Evolutionary conservation across 2,797 vertebrate species (phyloP).

Genomic region (Dendrocincla fuliginosa): DNA sequence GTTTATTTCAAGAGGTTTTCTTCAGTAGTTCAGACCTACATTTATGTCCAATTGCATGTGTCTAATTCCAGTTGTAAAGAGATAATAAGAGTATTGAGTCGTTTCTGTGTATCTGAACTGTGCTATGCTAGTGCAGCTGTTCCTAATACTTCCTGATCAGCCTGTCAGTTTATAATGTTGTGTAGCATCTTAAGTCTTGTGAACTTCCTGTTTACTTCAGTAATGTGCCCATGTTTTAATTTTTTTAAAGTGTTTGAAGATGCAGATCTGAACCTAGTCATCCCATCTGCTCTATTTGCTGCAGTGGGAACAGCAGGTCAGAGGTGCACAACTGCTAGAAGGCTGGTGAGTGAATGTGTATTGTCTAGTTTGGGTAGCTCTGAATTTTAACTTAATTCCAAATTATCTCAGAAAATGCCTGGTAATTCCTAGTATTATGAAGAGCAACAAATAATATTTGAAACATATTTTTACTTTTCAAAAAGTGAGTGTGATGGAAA

Average conservation of each 20-base stretch:
- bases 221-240: neutral
- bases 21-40: neutral
- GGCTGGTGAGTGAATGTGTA: slow-evolving; percentile 79
- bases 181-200: neutral
- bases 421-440: neutral
- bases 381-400: neutral
- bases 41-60: neutral
- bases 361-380: neutral
- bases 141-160: neutral
- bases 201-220: neutral
- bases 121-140: neutral
- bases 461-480: neutral
- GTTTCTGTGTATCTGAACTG: neutral
- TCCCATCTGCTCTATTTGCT: slow-evolving; percentile 91
- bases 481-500: neutral
- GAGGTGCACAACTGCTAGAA: slow-evolving; percentile 91
- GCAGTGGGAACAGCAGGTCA: slow-evolving; percentile 96
- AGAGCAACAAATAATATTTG: neutral
- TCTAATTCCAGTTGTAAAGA: neutral
- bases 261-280: slow-evolving; percentile 90
- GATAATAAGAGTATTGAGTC: neutral
- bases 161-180: neutral
- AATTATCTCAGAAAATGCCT: neutral
- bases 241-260: slow-evolving; percentile 87
- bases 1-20: neutral